Evolutionary conservation across 2,113 vertebrate genomes (phyloP).

Genomic region (Mohoua ochrocephala): DNA sequence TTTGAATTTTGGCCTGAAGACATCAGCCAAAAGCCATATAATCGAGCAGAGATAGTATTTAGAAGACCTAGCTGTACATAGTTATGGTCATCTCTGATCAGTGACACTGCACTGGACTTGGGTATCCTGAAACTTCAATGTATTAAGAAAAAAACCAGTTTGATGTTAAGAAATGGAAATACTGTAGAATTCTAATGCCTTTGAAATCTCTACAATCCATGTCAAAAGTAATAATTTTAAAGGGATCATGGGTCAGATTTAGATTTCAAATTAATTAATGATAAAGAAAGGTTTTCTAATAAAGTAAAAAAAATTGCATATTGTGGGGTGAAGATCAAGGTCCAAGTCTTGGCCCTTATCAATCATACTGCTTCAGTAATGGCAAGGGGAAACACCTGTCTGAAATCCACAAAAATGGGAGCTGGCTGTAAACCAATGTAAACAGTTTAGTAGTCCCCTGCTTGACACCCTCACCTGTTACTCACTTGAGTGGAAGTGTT

Average conservation of each 20-base stretch:
- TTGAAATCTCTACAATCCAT: background rate
- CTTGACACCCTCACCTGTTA: background rate
- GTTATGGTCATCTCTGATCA: background rate
- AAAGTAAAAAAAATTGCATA: background rate
- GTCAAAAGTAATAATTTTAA: background rate
- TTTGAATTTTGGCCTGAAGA: background rate
- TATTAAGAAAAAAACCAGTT: background rate
- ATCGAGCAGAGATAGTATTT: background rate
- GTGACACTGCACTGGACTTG: background rate
- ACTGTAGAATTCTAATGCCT: background rate
- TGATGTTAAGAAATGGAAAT: background rate
- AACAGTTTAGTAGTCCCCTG: background rate
- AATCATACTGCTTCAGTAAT: background rate
- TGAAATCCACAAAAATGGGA: background rate
- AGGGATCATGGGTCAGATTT: background rate
- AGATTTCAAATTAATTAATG: background rate
- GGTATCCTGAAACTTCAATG: background rate
- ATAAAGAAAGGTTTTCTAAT: background rate
- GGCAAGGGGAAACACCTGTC: background rate
- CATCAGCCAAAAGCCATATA: background rate
- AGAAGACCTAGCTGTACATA: background rate
- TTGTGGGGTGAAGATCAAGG: background rate
- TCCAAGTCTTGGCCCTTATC: background rate
- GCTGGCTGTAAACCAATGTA: background rate
- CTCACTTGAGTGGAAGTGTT: background rate